Conservation (phyloP, 2,797 vertebrate genomes). For the Alfaro cultratus region DNA sequence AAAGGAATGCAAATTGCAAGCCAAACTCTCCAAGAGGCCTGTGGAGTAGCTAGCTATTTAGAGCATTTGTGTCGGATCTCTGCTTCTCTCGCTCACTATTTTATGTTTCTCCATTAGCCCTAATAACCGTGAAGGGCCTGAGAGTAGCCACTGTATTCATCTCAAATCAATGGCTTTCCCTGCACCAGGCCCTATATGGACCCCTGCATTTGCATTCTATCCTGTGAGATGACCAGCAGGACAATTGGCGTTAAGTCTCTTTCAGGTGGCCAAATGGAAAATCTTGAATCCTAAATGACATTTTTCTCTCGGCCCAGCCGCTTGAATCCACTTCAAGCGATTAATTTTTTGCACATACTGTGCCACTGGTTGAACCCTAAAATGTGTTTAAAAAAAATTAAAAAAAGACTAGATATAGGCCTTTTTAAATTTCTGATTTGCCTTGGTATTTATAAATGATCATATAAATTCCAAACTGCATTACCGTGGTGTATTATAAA, state of each 20-base stretch:
- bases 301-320: conserved; percentile 33
- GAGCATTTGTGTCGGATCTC: conserved; percentile 77
- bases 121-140: conserved; percentile 84
- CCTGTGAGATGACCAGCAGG: conserved; percentile 82
- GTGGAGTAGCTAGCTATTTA: conserved; percentile 80
- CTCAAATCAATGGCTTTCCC: conserved; percentile 83
- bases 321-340: conserved; percentile 41
- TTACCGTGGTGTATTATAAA: neutral
- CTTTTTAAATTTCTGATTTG: neutral
- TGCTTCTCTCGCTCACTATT: conserved; percentile 78
- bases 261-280: conserved; percentile 74
- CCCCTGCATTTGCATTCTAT: conserved; percentile 82
- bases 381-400: neutral
- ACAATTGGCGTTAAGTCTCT: conserved; percentile 79
- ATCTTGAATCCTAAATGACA: conserved; percentile 74
- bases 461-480: neutral
- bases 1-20: conserved; percentile 88
- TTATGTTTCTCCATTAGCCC: conserved; percentile 85
- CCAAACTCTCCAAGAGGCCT: conserved; percentile 84
- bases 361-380: neutral
- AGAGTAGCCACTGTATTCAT: conserved; percentile 87
- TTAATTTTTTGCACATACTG: conserved; percentile 42
- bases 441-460: neutral
- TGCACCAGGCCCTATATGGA: conserved; percentile 74
- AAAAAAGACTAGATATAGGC: neutral